Evolutionary conservation across 2,113 vertebrate species (phyloP).

Genomic region (Leptocoma aspasia): DNA sequence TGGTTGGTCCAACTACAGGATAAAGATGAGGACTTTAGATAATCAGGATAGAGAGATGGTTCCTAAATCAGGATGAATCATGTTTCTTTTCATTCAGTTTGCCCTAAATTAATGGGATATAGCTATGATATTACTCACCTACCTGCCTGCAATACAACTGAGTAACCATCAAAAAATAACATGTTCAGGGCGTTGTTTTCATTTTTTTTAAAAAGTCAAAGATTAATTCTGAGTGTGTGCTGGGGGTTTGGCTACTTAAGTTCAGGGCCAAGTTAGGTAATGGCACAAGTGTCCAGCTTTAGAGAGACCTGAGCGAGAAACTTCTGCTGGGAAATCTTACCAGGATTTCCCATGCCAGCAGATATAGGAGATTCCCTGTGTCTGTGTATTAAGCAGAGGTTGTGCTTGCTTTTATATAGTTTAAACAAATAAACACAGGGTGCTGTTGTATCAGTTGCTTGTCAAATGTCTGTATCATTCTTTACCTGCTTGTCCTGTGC

Average conservation of each 20-base stretch:
- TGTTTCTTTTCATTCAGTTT: background rate
- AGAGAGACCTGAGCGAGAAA: background rate
- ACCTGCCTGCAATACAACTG: background rate
- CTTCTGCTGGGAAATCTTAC: background rate
- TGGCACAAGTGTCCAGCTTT: background rate
- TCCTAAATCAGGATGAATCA: background rate
- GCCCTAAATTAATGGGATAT: background rate
- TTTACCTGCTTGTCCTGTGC: background rate
- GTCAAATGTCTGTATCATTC: background rate
- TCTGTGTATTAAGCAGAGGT: background rate
- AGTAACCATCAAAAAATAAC: background rate
- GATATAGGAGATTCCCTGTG: background rate
- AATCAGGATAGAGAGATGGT: background rate
- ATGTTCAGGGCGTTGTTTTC: fast-evolving
- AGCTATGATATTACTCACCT: background rate
- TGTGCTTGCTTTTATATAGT: background rate
- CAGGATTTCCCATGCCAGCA: background rate
- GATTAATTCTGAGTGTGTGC: background rate
- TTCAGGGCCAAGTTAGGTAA: background rate
- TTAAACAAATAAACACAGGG: background rate
- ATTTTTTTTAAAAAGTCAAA: background rate
- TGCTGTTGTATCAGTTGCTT: background rate
- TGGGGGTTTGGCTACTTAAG: background rate
- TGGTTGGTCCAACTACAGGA: background rate
- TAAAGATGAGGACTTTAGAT: background rate